Evolutionary conservation across 1,140 invertebrate species (phyloP), one percentile per base, ranked within the genome.

Genomic region (Pseudomyrmex dendroicus): DNA sequence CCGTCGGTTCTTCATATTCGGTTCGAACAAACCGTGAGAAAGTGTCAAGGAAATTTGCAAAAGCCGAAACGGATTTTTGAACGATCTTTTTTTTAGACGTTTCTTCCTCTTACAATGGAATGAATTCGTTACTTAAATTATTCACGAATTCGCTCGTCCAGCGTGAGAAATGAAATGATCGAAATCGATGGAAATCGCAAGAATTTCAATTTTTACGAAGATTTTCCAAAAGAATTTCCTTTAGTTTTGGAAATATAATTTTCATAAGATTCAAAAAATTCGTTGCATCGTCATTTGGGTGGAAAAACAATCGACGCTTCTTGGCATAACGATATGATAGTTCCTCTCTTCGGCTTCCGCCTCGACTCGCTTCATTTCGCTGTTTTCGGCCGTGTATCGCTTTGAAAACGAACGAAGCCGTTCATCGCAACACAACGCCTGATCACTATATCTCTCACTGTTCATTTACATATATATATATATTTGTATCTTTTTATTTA

Each of bases 381-480:
- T 35, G 35, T 35, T 35, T 35, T 35, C 35, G 35, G 35, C 35
- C 35, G 35, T 35, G 35, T 35, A 35, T 35, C 35, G 35, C 35
- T 35, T 35, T 5, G 35, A 35, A 35, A 35, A 35, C 35, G 59
- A 87, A 84, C 74, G 66, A 74, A 20, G 35, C 15, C 83, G 25
- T 48, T 74, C 68, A 57, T 80, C 73, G 63, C 66, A 56, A 73
- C 73, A 86, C 80, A 77, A 88, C 50, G 66, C 57, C 76, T 76
- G 82, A 25, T 59, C 59, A 20, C 35, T 61, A 48, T 64, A 57
- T 73, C 57, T 84, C 72, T 82, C 85, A 76, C 74, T 84, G 67
- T 83, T 74, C 67, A 73, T 73, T 62, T 62, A 50, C 13, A 74
- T 80, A 68, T 77, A 87, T 84, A 84, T 84, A 66, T 82, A 70